Conservation (phyloP, 2,888 invertebrate species). For the Hemistola chrysoprasaria region DNA sequence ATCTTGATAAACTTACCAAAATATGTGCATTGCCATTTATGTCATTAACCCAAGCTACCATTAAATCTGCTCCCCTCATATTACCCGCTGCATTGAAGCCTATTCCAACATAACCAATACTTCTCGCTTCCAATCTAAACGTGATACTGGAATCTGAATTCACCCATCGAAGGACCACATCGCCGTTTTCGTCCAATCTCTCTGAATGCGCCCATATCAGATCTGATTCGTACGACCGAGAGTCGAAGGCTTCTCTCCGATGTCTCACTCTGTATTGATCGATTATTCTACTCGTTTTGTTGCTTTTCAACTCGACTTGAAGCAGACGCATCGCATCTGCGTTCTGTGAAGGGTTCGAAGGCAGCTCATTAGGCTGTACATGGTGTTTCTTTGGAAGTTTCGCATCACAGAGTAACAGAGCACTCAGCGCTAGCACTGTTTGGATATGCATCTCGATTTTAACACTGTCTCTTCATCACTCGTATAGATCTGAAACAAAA, state of each 20-base stretch:
- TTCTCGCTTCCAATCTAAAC: conserved; percentile 91
- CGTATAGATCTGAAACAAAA: conserved; percentile 62
- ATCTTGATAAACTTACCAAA: conserved; percentile 84
- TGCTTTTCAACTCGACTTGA: conserved; percentile 59
- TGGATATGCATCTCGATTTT: conserved; percentile 62
- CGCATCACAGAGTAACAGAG: conserved; percentile 67
- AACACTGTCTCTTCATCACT: conserved; percentile 50
- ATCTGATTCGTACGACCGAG: conserved; percentile 68
- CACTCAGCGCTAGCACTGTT: conserved; percentile 59
- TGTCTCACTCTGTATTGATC: conserved; percentile 62
- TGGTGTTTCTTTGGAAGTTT: conserved; percentile 63
- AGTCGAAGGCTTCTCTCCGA: conserved; percentile 68
- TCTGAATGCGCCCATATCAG: conserved; percentile 83
- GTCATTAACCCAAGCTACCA: conserved; percentile 94
- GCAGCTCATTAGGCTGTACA: conserved; percentile 56
- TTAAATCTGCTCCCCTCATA: conserved; percentile 92
- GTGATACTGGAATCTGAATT: conserved; percentile 89
- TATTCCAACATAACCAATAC: conserved; percentile 92
- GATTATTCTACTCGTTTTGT: conserved; percentile 64
- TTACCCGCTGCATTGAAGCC: conserved; percentile 92
- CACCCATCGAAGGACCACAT: conserved; percentile 86
- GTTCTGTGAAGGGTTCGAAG: conserved; percentile 55
- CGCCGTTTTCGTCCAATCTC: conserved; percentile 79
- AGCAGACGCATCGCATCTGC: conserved; percentile 50
- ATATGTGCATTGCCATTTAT: conserved; percentile 85